Evolutionary conservation across 64 coral and sea anemone genomes (phyloP), one percentile per base, ranked within the genome.

Genomic region (Montipora efflorescens): DNA sequence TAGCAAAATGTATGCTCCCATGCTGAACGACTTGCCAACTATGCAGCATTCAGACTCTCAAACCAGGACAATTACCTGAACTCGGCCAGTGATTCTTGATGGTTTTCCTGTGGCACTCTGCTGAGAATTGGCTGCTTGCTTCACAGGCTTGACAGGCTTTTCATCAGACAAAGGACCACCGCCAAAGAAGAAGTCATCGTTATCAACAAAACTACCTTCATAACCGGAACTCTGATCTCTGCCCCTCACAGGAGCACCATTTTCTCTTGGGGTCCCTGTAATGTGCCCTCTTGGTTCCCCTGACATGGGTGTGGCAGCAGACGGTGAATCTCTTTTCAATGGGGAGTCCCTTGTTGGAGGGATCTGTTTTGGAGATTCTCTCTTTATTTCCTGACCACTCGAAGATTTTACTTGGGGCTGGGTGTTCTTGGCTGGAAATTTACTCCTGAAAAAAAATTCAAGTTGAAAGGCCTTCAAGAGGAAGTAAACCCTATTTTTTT

Each of bases 141-240:
- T 95, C 79, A 55, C 50, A 70, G 62, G 78, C 80, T 69, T 89
- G 49, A 3, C 85, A 43, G 82, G 45, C 71, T 86, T 86, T n/a
- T 82, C 82, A 48, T 92, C 90, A 0, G 90, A 36, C 44, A 19
- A 23, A 86, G 90, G 90, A 62, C 92, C 92, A 52, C 92, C 92
- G 5, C 92, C 92, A 51, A 93, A 93, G 82, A 93, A 93, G 36
- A 74, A 93, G 47, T 93, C 92, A 18, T 93, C 92, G 78, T 88
- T 77, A 61, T 23, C 21, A 9, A 67, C 48, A 14, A 76, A 47
- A 75, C 4, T 73, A 22, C 8, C n/a, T 45, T 86, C 64, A 50
- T 68, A 47, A 2, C 22, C 18, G 16, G 62, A 84, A 15, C 25
- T 1, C 4, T 46, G 59, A 28, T 19, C 47, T 84, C 62, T 83